Evolutionary conservation across 2,113 vertebrate species (phyloP), one percentile per base, ranked within the genome.

Genomic region (Semicossyphus pulcher): DNA sequence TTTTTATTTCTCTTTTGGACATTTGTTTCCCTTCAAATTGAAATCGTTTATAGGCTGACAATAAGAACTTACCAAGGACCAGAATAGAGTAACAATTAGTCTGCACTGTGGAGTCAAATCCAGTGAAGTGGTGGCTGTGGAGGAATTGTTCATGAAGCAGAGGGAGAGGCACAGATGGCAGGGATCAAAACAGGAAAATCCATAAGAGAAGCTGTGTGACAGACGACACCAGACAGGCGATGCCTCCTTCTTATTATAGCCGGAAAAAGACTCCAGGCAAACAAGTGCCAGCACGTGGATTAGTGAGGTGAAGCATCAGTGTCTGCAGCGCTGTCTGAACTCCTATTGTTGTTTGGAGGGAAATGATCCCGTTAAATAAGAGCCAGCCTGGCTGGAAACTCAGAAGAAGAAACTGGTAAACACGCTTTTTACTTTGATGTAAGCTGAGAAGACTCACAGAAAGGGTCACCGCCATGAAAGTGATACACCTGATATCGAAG

Each of bases 281-380:
- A 90, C 89, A 91, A 84, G 83, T 83, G 74, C 64, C 86, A 87
- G 88, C 88, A 86, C 80, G 88, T 72, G 76, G 85, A 87, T 86
- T 75, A 82, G 74, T 63, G 45, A 41, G 41, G 52, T 44, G 66
- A 71, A 76, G 79, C 61, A 79, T 79, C 68, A 59, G 57, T 80
- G 63, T 84, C 72, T 56, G 64, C 60, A 11, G n/a, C 11, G 9
- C n/a, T 41, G 52, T 75, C 48, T 73, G 41, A 66, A 79, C 45
- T 73, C 39, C 58, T 73, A 54, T 76, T 88, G 56, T 78, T 83
- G 54, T 31, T 31, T 28, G 26, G 37, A 77, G 42, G 32, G 44
- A 76, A 78, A 34, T 29, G 8, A 85, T 83, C 56, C 21, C 9
- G 12, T 67, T 78, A 44, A 83, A 63, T 68, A 70, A 44, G 44